These are phyloP conservation scores for Cirrhinus molitorella DNA, from an alignment of 2,797 vertebrate genomes.

Conservation along the genomic window DNA sequence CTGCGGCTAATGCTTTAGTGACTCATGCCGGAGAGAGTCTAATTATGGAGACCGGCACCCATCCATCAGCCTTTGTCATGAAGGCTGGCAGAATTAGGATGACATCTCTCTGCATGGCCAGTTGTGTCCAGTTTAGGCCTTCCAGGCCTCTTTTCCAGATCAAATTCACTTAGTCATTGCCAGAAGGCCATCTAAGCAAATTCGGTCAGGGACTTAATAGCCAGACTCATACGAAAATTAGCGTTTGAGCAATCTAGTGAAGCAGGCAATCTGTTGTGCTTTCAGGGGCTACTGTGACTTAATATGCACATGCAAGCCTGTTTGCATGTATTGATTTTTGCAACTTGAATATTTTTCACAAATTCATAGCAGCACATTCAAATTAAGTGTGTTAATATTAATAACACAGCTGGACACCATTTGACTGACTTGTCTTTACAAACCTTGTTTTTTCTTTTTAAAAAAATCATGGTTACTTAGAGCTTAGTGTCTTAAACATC, in stretches of 20 bases:
- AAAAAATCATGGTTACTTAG: not conserved
- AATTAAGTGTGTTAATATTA: not conserved
- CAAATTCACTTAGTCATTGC: slow-evolving; percentile 14
- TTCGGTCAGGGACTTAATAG: slow-evolving; percentile 8
- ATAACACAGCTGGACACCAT: not conserved
- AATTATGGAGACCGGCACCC: slow-evolving; percentile 31
- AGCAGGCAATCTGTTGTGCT: not conserved
- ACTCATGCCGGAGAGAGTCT: slow-evolving; percentile 3
- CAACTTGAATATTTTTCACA: not conserved
- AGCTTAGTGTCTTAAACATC: not conserved
- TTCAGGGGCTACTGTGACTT: not conserved
- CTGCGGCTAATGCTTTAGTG: slow-evolving; percentile 23
- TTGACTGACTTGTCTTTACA: not conserved
- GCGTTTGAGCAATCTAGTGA: slow-evolving; percentile 1
- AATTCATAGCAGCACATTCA: not conserved
- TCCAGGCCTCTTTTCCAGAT: slow-evolving; percentile 23
- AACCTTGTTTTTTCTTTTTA: not conserved
- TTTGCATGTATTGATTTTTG: not conserved
- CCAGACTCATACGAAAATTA: not conserved
- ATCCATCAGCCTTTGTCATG: slow-evolving; percentile 26
- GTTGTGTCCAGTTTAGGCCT: not conserved
- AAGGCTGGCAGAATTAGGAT: slow-evolving; percentile 26
- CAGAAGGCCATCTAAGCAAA: not conserved
- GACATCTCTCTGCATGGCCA: slow-evolving; percentile 25
- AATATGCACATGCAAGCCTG: not conserved